Percentiles rank a stretch among this genome's conserved stretches.
Evolutionary conservation across 2,888 invertebrate species (phyloP).

Genomic region (Diogma glabrata): DNA sequence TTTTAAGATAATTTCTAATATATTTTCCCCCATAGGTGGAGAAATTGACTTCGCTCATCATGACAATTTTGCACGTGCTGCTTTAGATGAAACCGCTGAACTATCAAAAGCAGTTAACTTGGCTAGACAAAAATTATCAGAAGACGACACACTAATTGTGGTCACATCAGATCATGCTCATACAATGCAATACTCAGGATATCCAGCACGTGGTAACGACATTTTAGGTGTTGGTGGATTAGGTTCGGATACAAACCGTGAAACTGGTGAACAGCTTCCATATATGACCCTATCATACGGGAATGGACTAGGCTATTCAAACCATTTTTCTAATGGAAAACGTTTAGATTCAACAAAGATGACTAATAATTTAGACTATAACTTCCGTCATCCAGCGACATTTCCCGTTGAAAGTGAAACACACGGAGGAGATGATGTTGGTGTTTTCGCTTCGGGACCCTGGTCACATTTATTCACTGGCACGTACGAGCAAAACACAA

Average conservation of each 20-base stretch:
- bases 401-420: conserved; percentile 50
- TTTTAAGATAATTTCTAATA: too few relatives aligned
- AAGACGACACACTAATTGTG: conserved; percentile 63
- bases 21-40: conserved; percentile 29
- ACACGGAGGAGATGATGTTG: conserved; percentile 71
- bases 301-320: conserved; percentile 53
- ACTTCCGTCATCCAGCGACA: conserved; percentile 43
- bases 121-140: conserved; percentile 47
- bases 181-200: conserved; percentile 61
- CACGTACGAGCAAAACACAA: conserved; percentile 63
- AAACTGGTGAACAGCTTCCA: too few relatives aligned
- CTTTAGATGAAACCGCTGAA: conserved; percentile 43
- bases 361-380: conserved; percentile 9
- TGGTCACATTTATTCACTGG: conserved; percentile 73
- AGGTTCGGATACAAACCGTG: conserved; percentile 43
- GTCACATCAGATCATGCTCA: conserved; percentile 77
- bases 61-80: conserved; percentile 27
- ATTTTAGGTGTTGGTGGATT: conserved; percentile 36
- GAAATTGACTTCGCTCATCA: conserved; percentile 34
- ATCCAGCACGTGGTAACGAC: conserved; percentile 43
- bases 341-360: conserved; percentile 27
- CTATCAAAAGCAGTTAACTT: conserved; percentile 58
- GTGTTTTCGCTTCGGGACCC: conserved; percentile 63
- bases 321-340: conserved; percentile 10
- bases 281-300: conserved; percentile 62